Conservation (phyloP, 2,888 invertebrate species). For the Nephrotoma flavescens region DNA sequence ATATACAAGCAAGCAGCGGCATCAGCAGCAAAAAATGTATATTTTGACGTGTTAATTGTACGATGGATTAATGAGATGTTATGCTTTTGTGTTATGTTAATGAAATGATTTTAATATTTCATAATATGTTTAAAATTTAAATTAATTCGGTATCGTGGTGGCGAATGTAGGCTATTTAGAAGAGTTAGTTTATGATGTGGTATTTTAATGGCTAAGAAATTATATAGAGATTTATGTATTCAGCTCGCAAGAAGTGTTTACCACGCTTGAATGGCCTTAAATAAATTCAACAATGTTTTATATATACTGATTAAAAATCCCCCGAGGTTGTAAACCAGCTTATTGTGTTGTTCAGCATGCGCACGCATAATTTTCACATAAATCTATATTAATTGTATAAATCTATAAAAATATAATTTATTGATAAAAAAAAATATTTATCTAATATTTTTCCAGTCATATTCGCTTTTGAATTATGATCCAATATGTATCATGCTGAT, state of each 20-base stretch:
- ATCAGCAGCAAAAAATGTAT: neutral
- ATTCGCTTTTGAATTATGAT: neutral
- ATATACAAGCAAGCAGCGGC: neutral
- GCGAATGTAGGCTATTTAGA: neutral
- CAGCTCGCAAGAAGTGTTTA: neutral
- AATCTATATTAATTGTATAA: neutral
- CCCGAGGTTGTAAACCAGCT: neutral
- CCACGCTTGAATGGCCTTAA: neutral
- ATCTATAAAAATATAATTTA: neutral
- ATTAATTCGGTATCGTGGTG: neutral
- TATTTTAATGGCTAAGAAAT: neutral
- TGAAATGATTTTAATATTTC: neutral
- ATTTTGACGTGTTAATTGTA: neutral
- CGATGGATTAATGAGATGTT: neutral
- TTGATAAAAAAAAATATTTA: neutral
- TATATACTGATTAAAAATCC: neutral
- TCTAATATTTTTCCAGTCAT: neutral
- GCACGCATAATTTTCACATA: neutral
- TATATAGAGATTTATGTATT: neutral
- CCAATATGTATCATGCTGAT: neutral
- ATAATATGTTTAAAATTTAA: neutral
- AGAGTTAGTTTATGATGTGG: neutral
- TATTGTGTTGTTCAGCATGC: neutral
- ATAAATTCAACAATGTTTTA: neutral
- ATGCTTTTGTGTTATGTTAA: neutral